Evolutionary conservation across 2,888 invertebrate species (phyloP).

Genomic region (Eupithecia exiguata): DNA sequence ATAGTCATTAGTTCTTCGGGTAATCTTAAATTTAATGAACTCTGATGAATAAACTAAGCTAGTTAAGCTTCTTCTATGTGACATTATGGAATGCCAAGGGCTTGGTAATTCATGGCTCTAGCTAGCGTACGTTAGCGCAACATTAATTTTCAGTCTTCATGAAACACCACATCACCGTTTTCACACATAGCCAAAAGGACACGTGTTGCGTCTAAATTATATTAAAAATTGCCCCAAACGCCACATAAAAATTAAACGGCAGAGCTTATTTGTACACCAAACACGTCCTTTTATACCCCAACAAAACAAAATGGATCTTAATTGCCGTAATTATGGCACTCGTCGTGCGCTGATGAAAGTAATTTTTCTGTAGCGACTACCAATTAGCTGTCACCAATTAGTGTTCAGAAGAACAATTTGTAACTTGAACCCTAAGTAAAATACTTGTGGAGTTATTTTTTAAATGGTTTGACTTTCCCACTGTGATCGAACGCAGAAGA

Average conservation of each 20-base stretch:
- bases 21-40: neutral
- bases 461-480: conserved; percentile 14
- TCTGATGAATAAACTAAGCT: neutral
- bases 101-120: neutral
- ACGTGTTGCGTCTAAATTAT: conserved; percentile 19
- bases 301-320: conserved; percentile 69
- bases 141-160: neutral
- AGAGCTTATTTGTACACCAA: conserved; percentile 66
- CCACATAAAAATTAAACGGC: conserved; percentile 56
- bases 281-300: conserved; percentile 70
- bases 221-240: conserved; percentile 47
- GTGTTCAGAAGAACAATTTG: conserved; percentile 67
- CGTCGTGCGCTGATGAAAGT: conserved; percentile 80
- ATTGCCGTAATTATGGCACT: conserved; percentile 80
- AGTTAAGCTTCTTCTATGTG: neutral
- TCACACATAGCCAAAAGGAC: conserved; percentile 11
- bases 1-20: neutral
- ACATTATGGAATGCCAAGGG: neutral
- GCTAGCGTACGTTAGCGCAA: neutral
- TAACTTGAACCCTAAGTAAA: conserved; percentile 65
- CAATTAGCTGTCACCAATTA: conserved; percentile 78
- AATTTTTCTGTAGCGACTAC: conserved; percentile 79
- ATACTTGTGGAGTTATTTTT: conserved; percentile 47
- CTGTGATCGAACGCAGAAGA: neutral
- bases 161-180: neutral